A percentile compares a stretch with the other conserved stretches of the same genome.
phyloP scores from a whole-genome alignment of 1,140 invertebrate species.

The Portunus trituberculatus region DNA sequence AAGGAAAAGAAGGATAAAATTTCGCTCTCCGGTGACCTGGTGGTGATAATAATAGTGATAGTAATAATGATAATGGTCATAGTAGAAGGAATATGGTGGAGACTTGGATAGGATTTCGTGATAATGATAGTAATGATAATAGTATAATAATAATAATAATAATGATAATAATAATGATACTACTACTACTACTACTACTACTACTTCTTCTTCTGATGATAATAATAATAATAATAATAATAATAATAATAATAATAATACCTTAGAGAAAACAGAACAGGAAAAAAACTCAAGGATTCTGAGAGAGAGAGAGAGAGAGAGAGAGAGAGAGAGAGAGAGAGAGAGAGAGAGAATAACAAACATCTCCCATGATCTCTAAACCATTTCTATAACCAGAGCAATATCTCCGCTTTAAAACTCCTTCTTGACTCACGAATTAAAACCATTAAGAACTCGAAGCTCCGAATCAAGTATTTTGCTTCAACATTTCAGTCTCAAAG shows the following conservation, averaged over 20 bases:
- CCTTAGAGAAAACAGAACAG: background rate
- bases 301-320: conserved; percentile 62
- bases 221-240: no score
- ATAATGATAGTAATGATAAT: no score
- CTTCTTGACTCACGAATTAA: background rate
- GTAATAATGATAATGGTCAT: no score
- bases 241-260: no score
- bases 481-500: conserved; percentile 21
- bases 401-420: background rate
- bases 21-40: no score
- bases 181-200: no score
- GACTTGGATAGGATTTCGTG: no score
- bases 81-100: no score
- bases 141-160: background rate
- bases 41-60: no score
- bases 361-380: background rate
- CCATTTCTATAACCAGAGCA: background rate
- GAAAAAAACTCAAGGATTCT: background rate
- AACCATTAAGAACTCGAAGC: background rate
- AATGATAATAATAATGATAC: conserved; percentile 14
- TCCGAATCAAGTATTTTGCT: background rate
- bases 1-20: background rate
- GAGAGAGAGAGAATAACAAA: conserved; percentile 56
- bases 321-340: conserved; percentile 66
- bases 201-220: no score